Conservation (phyloP, 2,797 vertebrate genomes). For the Spinibarbus caldwelli region DNA sequence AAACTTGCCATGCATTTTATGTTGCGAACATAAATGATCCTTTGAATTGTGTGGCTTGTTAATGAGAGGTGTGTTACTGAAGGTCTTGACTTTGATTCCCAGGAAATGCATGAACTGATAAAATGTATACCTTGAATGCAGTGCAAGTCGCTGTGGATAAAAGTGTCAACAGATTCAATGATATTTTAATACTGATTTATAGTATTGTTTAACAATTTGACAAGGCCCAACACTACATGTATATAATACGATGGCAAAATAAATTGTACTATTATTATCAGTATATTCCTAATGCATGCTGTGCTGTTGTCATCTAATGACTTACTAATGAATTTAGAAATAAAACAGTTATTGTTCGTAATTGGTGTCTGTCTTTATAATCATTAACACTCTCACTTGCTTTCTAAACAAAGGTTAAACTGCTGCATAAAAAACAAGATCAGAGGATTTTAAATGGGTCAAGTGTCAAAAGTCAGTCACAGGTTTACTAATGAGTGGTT, state of each 20-base stretch:
- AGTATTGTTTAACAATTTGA: neutral
- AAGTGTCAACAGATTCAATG: no score
- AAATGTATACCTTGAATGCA: no score
- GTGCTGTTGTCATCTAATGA: no score
- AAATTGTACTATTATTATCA: neutral
- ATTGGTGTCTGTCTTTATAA: neutral
- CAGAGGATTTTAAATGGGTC: neutral
- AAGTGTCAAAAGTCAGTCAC: neutral
- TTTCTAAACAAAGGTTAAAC: neutral
- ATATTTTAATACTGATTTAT: neutral
- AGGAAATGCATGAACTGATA: no score
- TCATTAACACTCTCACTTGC: neutral
- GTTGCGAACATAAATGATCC: no score
- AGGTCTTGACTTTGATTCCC: no score
- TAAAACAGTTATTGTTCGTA: neutral
- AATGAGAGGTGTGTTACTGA: no score
- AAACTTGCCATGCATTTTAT: neutral
- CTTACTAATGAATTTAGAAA: neutral
- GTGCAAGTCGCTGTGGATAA: no score
- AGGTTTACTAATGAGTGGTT: conserved; percentile 19
- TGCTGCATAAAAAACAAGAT: neutral
- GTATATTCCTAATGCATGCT: neutral
- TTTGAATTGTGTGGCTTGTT: no score
- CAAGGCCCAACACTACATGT: neutral
- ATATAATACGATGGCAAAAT: neutral